Evolutionary conservation across 2,113 vertebrate species (phyloP).

Genomic region (Takifugu flavidus): DNA sequence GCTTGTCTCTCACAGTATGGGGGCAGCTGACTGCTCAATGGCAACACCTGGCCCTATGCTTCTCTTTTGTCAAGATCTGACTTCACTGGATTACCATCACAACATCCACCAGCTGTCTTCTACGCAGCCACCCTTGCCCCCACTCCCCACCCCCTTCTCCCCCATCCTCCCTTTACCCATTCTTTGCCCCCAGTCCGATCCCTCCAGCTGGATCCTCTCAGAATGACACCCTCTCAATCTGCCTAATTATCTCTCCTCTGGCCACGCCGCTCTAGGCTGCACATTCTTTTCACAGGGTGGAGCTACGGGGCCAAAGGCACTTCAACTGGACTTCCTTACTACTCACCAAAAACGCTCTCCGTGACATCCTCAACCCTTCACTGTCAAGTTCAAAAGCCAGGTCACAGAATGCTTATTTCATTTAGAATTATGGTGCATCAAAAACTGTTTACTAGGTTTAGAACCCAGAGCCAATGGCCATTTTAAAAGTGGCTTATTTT

Average conservation of each 20-base stretch:
- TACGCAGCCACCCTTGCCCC: constrained; percentile 30
- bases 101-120: constrained; percentile 84
- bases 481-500: too few species aligned
- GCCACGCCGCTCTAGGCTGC: constrained; percentile 44
- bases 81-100: constrained; percentile 83
- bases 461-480: neutral
- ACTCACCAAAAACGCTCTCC: constrained; percentile 55
- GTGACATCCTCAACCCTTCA: constrained; percentile 50
- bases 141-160: constrained; percentile 18
- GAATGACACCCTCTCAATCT: constrained; percentile 79
- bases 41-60: constrained; percentile 81
- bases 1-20: constrained; percentile 77
- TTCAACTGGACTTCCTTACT: constrained; percentile 67
- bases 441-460: neutral
- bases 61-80: constrained; percentile 78
- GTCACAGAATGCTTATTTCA: neutral
- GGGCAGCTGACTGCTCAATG: constrained; percentile 76
- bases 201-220: constrained; percentile 78
- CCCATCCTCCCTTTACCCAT: constrained; percentile 39
- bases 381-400: constrained; percentile 65
- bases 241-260: constrained; percentile 78
- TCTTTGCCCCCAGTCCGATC: constrained; percentile 56
- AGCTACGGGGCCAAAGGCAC: constrained; percentile 49
- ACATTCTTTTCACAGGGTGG: constrained; percentile 49
- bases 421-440: neutral